Evolutionary conservation across 2,113 vertebrate species (phyloP).

Genomic region (Manacus vitellinus): DNA sequence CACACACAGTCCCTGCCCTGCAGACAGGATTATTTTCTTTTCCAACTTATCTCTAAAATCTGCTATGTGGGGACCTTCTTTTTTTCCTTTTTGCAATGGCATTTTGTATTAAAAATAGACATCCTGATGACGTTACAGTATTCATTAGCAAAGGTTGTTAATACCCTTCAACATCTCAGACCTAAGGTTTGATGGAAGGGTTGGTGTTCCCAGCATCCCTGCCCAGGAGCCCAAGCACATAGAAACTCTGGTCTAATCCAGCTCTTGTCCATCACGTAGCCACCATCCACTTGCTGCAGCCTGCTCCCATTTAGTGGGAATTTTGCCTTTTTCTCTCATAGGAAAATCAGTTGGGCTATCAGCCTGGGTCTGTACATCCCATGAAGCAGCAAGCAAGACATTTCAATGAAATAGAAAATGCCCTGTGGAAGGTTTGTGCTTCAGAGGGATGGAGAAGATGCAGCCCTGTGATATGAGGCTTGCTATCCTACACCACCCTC

Average conservation of each 20-base stretch:
- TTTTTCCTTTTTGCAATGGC: not conserved
- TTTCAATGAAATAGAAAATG: not conserved
- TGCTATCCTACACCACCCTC: not conserved
- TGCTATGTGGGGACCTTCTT: not conserved
- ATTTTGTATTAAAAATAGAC: slow-evolving; percentile 17
- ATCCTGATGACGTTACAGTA: accelerated
- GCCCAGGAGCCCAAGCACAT: not conserved
- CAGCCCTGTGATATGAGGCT: not conserved
- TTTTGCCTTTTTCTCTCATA: not conserved
- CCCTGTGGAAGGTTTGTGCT: not conserved
- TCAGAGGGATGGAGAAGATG: not conserved
- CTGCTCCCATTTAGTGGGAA: not conserved
- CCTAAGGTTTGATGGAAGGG: not conserved
- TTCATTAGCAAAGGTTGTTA: not conserved
- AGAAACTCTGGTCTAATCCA: not conserved
- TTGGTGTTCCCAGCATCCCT: not conserved
- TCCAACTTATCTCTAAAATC: slow-evolving; percentile 19
- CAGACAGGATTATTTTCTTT: slow-evolving; percentile 13
- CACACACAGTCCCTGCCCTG: not conserved
- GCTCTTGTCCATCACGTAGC: not conserved
- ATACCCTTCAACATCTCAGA: not conserved
- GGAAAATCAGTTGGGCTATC: not conserved
- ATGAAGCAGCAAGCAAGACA: not conserved
- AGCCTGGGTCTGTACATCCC: not conserved
- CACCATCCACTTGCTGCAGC: not conserved